A percentile compares a stretch with the other conserved stretches of the same genome.
phyloP scores from a whole-genome alignment of 2,888 invertebrate genomes.

The Achlya flavicornis region DNA sequence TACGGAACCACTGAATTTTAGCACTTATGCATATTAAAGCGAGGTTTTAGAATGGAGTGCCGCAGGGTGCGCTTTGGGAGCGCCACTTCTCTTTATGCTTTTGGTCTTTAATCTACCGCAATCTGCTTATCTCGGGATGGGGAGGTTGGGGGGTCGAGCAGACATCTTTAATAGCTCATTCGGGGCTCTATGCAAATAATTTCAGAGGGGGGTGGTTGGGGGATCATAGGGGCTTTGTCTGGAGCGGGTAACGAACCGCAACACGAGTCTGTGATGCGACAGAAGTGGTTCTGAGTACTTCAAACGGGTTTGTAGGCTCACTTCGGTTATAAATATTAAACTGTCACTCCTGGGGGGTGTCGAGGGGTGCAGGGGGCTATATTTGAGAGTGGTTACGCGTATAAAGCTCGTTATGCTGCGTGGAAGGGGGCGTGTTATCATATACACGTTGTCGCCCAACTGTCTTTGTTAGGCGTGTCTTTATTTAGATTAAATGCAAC shows the following conservation, averaged over 20 bases:
- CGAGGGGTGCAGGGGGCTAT: slow-evolving; percentile 24
- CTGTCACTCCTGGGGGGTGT: slow-evolving; percentile 52
- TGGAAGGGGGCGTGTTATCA: slow-evolving; percentile 35
- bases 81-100: slow-evolving; percentile 71
- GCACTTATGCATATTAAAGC: slow-evolving; percentile 70
- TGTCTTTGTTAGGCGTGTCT: slow-evolving; percentile 30
- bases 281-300: slow-evolving; percentile 73
- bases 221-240: slow-evolving; percentile 83
- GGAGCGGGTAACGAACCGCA: slow-evolving; percentile 78
- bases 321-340: slow-evolving; percentile 79
- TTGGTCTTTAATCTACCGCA: slow-evolving; percentile 83
- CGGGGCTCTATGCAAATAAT: slow-evolving; percentile 83
- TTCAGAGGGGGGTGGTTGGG: slow-evolving; percentile 65
- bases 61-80: slow-evolving; percentile 54
- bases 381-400: slow-evolving; percentile 19
- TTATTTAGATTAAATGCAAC: neutral
- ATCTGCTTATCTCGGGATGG: slow-evolving; percentile 75
- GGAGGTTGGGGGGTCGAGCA: slow-evolving; percentile 65
- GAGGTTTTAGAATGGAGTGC: slow-evolving; percentile 66
- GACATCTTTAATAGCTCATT: slow-evolving; percentile 84
- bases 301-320: slow-evolving; percentile 70
- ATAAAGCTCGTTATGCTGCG: slow-evolving; percentile 17
- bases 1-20: slow-evolving; percentile 64
- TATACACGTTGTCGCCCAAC: slow-evolving; percentile 20
- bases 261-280: slow-evolving; percentile 77